These are phyloP conservation scores for Crotalus viridis DNA, from an alignment of 2,113 vertebrate species.

Conservation along the genomic window DNA sequence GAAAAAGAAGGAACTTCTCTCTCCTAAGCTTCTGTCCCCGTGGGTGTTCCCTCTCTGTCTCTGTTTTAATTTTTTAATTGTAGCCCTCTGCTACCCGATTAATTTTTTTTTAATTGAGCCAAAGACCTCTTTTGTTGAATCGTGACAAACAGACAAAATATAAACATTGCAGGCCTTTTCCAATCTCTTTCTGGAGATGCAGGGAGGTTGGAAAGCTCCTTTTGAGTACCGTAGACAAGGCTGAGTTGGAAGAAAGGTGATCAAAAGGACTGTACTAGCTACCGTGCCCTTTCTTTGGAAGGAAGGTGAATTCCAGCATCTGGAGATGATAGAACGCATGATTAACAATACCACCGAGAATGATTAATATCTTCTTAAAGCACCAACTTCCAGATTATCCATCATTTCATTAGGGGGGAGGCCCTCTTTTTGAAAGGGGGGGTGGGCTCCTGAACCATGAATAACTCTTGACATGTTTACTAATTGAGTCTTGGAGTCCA, in stretches of 20 bases:
- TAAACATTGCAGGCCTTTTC: slow-evolving; percentile 31
- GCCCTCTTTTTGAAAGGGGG: slow-evolving; percentile 92
- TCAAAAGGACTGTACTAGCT: slow-evolving; percentile 88
- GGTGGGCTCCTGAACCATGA: slow-evolving; percentile 94
- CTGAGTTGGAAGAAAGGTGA: slow-evolving; percentile 74
- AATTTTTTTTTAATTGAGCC: background rate
- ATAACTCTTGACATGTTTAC: slow-evolving; percentile 99
- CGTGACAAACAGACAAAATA: background rate
- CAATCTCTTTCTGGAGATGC: slow-evolving; percentile 54
- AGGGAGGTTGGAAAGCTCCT: slow-evolving; percentile 56
- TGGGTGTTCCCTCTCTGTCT: background rate
- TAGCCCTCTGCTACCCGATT: background rate
- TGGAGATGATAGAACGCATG: slow-evolving; percentile 97
- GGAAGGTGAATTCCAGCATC: slow-evolving; percentile 98
- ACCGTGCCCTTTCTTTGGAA: slow-evolving; percentile 94
- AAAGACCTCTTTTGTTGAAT: slow-evolving; percentile 2
- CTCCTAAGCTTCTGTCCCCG: background rate
- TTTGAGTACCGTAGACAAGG: slow-evolving; percentile 58
- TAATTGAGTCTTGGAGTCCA: slow-evolving; percentile 87
- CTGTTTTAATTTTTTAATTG: background rate
- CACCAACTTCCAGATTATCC: slow-evolving; percentile 99
- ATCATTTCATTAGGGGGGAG: slow-evolving; percentile 99
- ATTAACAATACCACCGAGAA: slow-evolving; percentile 98
- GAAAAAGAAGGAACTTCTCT: too few relatives aligned
- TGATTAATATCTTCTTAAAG: slow-evolving; percentile 99